These are phyloP conservation scores for Odontamblyopus lacepedii DNA, from an alignment of 2,797 vertebrate species.

Conservation along the genomic window DNA sequence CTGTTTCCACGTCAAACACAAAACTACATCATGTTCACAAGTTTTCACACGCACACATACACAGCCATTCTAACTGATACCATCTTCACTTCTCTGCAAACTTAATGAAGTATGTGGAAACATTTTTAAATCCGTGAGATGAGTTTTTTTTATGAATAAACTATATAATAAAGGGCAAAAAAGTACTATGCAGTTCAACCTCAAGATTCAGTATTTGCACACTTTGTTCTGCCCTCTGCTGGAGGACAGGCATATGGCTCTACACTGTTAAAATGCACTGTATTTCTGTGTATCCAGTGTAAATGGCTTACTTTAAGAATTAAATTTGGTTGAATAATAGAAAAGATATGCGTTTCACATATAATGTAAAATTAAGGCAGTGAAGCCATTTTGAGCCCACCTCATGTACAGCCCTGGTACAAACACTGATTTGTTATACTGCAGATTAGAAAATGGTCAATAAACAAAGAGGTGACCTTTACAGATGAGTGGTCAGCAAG, in stretches of 20 bases:
- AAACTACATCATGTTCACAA: slow-evolving; percentile 42
- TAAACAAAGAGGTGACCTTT: slow-evolving; percentile 29
- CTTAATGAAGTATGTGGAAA: slow-evolving; percentile 25
- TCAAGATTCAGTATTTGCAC: slow-evolving; percentile 20
- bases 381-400: slow-evolving; percentile 33
- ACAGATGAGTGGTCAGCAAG: slow-evolving; percentile 20
- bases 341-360: slow-evolving; percentile 17
- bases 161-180: background rate
- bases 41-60: slow-evolving; percentile 31
- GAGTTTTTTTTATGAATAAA: background rate
- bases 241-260: slow-evolving; percentile 17
- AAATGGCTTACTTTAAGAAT: slow-evolving; percentile 30
- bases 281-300: background rate
- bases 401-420: slow-evolving; percentile 26
- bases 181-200: slow-evolving; percentile 12
- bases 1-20: slow-evolving; percentile 65
- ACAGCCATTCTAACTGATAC: slow-evolving; percentile 14
- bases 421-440: slow-evolving; percentile 13
- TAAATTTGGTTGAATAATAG: slow-evolving; percentile 19
- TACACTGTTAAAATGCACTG: background rate
- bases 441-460: slow-evolving; percentile 23
- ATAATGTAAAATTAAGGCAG: slow-evolving; percentile 42
- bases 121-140: background rate
- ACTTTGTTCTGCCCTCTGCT: slow-evolving; percentile 32
- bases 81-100: slow-evolving; percentile 13